Conservation (phyloP, 2,113 vertebrate species). For the Aix galericulata region DNA sequence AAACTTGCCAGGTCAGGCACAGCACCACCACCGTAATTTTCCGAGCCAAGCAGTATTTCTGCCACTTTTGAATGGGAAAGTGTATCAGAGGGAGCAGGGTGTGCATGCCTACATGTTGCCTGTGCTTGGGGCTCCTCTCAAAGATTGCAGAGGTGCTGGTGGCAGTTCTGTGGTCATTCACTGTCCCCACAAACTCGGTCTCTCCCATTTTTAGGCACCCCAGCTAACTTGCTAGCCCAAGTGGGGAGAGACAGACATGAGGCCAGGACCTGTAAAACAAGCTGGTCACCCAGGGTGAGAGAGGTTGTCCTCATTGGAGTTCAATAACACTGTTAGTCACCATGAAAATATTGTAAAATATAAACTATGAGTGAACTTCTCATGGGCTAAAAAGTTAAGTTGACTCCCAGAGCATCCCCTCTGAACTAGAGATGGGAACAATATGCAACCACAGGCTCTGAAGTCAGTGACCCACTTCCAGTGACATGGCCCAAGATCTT, state of each 20-base stretch:
- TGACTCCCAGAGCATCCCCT: background rate
- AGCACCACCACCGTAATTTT: background rate
- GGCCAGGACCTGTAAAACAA: background rate
- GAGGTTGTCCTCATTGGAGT: background rate
- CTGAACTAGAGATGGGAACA: background rate
- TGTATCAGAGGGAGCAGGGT: background rate
- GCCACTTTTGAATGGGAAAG: background rate
- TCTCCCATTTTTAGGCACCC: background rate
- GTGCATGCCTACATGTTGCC: rapidly evolving
- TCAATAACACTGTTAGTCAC: slow-evolving; percentile 41
- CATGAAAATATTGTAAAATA: slow-evolving; percentile 9
- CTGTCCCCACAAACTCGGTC: background rate
- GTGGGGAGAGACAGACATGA: background rate
- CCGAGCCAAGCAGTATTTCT: background rate
- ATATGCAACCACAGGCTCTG: background rate
- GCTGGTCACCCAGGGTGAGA: background rate
- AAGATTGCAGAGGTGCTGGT: background rate
- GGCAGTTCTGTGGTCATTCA: background rate
- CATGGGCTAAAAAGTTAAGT: background rate
- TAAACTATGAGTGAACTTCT: slow-evolving; percentile 19
- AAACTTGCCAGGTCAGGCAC: background rate
- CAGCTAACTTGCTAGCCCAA: background rate
- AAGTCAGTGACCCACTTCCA: background rate
- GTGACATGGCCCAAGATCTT: background rate
- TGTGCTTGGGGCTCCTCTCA: background rate